These are phyloP conservation scores for Drosophila rhopaloa DNA, from an alignment of 1,140 invertebrate species.

Conservation along the genomic window DNA sequence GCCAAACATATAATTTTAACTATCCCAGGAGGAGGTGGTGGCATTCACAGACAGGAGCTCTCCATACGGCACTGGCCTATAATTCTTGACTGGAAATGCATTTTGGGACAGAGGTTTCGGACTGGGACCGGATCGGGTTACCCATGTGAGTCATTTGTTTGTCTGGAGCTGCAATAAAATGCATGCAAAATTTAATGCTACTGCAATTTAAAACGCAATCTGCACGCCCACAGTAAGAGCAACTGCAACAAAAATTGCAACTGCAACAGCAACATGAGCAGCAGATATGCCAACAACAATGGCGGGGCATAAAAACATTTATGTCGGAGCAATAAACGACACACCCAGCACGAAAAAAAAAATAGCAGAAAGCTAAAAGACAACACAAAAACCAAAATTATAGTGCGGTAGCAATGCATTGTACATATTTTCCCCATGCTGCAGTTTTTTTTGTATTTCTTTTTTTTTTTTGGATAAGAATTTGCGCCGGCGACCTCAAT, in stretches of 20 bases:
- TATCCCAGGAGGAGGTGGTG: neutral
- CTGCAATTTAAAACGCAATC: constrained; percentile 62
- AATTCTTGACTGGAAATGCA: constrained; percentile 30
- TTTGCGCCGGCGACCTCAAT: constrained; percentile 50
- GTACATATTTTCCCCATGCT: constrained; percentile 52
- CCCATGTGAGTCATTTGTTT: constrained; percentile 60
- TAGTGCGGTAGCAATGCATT: constrained; percentile 57
- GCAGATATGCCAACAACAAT: constrained; percentile 27
- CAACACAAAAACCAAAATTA: constrained; percentile 54
- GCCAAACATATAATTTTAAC: constrained; percentile 29
- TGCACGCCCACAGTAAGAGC: constrained; percentile 39
- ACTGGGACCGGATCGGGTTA: neutral
- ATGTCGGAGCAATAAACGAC: constrained; percentile 63
- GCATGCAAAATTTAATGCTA: constrained; percentile 62
- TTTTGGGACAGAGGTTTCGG: constrained; percentile 1
- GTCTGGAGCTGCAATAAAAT: constrained; percentile 52
- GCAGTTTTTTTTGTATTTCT: constrained; percentile 2
- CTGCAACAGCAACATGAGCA: constrained; percentile 20
- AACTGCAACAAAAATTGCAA: constrained; percentile 19
- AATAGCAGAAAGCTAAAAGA: constrained; percentile 24
- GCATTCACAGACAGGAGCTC: constrained; percentile 21
- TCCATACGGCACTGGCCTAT: constrained; percentile 23
- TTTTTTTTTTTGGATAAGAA: constrained; percentile 43
- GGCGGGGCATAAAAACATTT: constrained; percentile 55
- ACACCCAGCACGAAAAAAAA: constrained; percentile 39